Evolutionary conservation across 2,113 vertebrate species (phyloP).

Genomic region (Oryzias curvinotus): DNA sequence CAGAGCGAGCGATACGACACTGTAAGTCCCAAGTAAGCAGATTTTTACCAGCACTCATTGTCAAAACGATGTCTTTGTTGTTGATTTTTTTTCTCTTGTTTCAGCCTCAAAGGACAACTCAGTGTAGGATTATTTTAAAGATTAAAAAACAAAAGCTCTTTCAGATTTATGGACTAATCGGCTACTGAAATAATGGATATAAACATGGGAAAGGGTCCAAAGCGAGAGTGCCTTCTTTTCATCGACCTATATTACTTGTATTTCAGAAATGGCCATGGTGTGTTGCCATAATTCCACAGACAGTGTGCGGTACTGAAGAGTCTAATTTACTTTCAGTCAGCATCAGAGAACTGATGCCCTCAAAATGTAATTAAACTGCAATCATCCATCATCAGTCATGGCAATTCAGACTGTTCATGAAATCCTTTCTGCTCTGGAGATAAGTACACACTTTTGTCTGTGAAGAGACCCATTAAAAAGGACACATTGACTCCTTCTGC

Average conservation of each 20-base stretch:
- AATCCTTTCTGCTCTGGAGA: constrained; percentile 25
- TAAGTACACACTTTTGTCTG: constrained; percentile 12
- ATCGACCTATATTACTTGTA: constrained; percentile 22
- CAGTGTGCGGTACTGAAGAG: constrained; percentile 25
- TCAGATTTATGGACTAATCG: constrained; percentile 67
- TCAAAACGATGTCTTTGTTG: constrained; percentile 35
- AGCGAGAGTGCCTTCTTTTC: constrained; percentile 15
- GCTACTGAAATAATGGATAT: constrained; percentile 40
- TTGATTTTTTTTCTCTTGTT: not conserved
- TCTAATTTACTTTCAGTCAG: constrained; percentile 38
- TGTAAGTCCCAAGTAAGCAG: constrained; percentile 65
- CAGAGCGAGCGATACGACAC: constrained; percentile 36
- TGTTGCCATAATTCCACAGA: constrained; percentile 33
- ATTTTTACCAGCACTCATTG: constrained; percentile 58
- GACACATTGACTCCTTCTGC: not conserved
- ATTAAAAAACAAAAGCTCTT: constrained; percentile 43
- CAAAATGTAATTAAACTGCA: constrained; percentile 64
- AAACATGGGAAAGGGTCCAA: constrained; percentile 25
- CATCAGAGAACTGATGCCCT: constrained; percentile 46
- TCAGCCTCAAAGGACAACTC: constrained; percentile 29
- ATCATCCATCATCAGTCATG: constrained; percentile 68
- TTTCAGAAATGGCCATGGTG: constrained; percentile 26
- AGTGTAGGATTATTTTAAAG: constrained; percentile 47
- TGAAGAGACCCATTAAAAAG: not conserved
- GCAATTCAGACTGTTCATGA: constrained; percentile 45